Conservation (phyloP, 2,113 vertebrate species). For the Colistium nudipinnis region DNA sequence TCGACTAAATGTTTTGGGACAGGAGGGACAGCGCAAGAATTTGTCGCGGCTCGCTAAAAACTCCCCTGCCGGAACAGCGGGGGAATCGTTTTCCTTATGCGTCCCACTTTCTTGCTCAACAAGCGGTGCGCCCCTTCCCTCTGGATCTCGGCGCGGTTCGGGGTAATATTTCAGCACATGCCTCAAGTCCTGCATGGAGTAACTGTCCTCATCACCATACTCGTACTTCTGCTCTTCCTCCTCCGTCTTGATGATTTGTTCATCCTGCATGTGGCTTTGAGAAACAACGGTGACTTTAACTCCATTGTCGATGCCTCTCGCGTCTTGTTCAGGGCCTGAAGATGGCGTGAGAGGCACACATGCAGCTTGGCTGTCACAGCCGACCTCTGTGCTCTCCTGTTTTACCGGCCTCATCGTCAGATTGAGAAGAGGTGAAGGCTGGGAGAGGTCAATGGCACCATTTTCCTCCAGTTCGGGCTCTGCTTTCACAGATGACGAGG, state of each 20-base stretch:
- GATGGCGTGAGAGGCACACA: constrained; percentile 29
- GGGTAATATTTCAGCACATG: constrained; percentile 7
- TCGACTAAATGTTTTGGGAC: constrained; percentile 71
- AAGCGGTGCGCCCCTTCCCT: neutral
- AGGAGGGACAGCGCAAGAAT: constrained; percentile 66
- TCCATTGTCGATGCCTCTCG: constrained; percentile 20
- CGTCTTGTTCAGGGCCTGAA: constrained; percentile 25
- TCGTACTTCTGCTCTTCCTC: constrained; percentile 49
- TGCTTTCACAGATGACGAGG: constrained; percentile 51
- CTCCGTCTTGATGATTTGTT: constrained; percentile 48
- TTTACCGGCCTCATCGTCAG: constrained; percentile 59
- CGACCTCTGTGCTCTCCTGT: constrained; percentile 55
- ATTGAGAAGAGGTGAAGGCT: constrained; percentile 54
- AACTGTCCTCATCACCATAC: neutral
- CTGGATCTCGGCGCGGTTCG: constrained; percentile 9
- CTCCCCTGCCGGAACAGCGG: neutral
- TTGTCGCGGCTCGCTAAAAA: constrained; percentile 32
- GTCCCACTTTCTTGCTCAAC: constrained; percentile 16
- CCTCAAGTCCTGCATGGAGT: constrained; percentile 10
- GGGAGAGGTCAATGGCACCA: constrained; percentile 70
- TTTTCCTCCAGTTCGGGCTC: constrained; percentile 62
- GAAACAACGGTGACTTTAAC: constrained; percentile 65
- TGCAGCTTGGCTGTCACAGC: constrained; percentile 15
- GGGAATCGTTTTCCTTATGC: neutral
- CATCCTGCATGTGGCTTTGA: constrained; percentile 46